A percentile compares a stretch with the other conserved stretches of the same genome.
Conservation (phyloP, 1,140 invertebrate species). For the Oryctes rhinoceros region DNA sequence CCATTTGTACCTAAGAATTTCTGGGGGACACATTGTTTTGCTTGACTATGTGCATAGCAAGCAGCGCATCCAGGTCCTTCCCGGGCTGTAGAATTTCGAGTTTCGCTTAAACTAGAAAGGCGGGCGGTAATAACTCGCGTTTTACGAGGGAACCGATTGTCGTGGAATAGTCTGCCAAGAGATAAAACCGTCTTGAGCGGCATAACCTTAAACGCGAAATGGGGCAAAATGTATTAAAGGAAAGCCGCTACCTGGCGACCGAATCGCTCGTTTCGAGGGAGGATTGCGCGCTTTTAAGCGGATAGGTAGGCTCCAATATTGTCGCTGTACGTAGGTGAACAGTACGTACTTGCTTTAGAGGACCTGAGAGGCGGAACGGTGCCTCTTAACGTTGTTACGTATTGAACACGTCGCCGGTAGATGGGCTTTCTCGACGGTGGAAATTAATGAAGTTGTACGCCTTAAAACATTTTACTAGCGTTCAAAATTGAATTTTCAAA, state of each 20-base stretch:
- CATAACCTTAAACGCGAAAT: slow-evolving; percentile 34
- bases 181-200: slow-evolving; percentile 29
- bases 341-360: slow-evolving; percentile 19
- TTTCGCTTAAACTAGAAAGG: neutral
- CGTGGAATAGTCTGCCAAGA: slow-evolving; percentile 23
- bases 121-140: slow-evolving; percentile 21
- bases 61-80: neutral
- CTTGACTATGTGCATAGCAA: no score
- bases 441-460: slow-evolving; percentile 30
- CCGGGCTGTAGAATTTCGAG: neutral
- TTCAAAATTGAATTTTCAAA: slow-evolving; percentile 22
- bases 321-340: neutral
- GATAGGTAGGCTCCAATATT: slow-evolving; percentile 10
- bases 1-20: no score
- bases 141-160: slow-evolving; percentile 31
- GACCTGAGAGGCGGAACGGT: neutral
- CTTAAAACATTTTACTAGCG: slow-evolving; percentile 18
- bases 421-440: slow-evolving; percentile 4
- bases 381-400: slow-evolving; percentile 24
- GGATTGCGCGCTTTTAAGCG: neutral
- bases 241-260: slow-evolving; percentile 19
- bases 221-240: slow-evolving; percentile 21
- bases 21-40: no score
- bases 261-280: slow-evolving; percentile 13
- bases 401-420: slow-evolving; percentile 24